Evolutionary conservation across 2,888 invertebrate species (phyloP), one percentile per base, ranked within the genome.

Genomic region (Philereme vetulata): DNA sequence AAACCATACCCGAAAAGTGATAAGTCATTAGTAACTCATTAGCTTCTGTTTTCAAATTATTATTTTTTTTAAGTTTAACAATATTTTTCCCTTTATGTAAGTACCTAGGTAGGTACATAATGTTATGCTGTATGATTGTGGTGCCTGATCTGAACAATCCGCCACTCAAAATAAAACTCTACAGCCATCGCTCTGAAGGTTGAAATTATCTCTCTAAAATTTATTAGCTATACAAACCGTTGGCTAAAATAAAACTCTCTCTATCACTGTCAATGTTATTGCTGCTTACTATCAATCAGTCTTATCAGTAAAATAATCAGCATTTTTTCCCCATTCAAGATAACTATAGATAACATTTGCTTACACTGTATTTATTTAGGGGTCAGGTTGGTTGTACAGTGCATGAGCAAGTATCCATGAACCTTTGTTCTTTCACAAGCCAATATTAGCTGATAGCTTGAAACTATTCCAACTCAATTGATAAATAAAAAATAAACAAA

Each of bases 251-350:
- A 38, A 38, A 38, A 3, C 38, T 21, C 21, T 21, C 21, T 21
- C n/a, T n/a, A n/a, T n/a, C 46, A 49, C 44, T 54, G 57, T 60
- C 46, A 62, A 51, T 59, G 48, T 61, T 60, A 54, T 60, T 59
- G 47, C 57, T 54, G 47, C 51, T 62, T 54, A 50, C 51, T 62
- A 64, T 67, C 62, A 48, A 47, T 38, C 9, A 9, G n/a, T 45
- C 52, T 68, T 69, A 69, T 69, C 67, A 55, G 32, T 40, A 21
- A 61, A 62, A 64, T 63, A 64, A 67, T 65, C 65, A 52, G 6
- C 9, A 54, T 44, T 56, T 62, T 66, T 65, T 57, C 61, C 60
- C 60, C 45, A 60, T 2, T 48, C 10, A 34, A 50, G 65, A 68
- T 68, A 64, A 57, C 11, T 54, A 4, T 9, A 53, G 64, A 67